phyloP scores from a whole-genome alignment of 1,140 invertebrate genomes.

The Liolophura sinensis region DNA sequence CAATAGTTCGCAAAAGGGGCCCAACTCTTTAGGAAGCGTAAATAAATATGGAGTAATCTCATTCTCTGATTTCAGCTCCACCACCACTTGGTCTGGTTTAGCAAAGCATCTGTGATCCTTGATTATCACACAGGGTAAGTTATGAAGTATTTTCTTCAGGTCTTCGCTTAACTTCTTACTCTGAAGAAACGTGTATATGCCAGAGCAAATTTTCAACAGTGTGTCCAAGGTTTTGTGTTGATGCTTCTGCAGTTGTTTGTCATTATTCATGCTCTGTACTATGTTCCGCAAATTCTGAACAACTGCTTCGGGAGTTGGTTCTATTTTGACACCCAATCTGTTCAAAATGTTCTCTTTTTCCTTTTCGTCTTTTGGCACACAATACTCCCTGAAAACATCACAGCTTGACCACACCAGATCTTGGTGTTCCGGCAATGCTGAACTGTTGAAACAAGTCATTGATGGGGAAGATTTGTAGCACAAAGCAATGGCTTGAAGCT shows the following conservation, averaged over 20 bases:
- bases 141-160: background rate
- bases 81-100: slow-evolving; percentile 24
- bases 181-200: no score
- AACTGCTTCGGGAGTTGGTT: slow-evolving; percentile 13
- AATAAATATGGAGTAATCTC: slow-evolving; percentile 31
- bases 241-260: no score
- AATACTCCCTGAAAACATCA: slow-evolving; percentile 13
- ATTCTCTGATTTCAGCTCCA: slow-evolving; percentile 21
- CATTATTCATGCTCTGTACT: no score
- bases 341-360: no score
- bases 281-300: slow-evolving; percentile 18
- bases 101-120: slow-evolving; percentile 21
- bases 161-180: background rate
- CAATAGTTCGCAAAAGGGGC: slow-evolving; percentile 31
- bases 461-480: background rate
- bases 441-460: slow-evolving; percentile 18
- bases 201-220: slow-evolving; percentile 9
- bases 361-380: no score
- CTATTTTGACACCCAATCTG: slow-evolving; percentile 8
- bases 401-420: slow-evolving; percentile 26
- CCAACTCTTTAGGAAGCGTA: slow-evolving; percentile 27
- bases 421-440: background rate
- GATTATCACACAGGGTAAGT: slow-evolving; percentile 19
- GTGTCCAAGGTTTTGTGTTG: background rate
- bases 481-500: background rate